Percentiles rank a stretch among this genome's conserved stretches.
These are phyloP conservation scores for Zosterops pallidus DNA, from an alignment of 2,113 vertebrate genomes.

Conservation along the genomic window DNA sequence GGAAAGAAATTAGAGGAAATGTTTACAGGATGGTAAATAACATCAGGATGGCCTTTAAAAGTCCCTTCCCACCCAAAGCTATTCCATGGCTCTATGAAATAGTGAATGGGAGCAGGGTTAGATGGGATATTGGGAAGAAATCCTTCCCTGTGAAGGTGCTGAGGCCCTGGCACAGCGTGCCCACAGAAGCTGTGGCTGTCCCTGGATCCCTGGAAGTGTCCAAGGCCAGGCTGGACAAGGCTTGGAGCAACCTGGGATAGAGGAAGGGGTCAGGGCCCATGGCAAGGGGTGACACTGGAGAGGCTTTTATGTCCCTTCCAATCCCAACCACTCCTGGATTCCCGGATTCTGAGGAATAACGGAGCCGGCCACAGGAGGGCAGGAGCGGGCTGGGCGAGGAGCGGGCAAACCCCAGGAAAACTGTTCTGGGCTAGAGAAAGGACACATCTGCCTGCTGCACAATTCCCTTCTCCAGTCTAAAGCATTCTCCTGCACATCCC, in stretches of 20 bases:
- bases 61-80: neutral
- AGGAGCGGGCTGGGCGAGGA: neutral
- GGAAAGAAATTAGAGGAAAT: neutral
- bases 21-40: rapidly evolving
- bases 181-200: neutral
- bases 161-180: neutral
- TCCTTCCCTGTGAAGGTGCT: neutral
- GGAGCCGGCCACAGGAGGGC: neutral
- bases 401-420: neutral
- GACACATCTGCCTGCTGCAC: neutral
- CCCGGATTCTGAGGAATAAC: neutral
- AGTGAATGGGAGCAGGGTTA: too few species aligned
- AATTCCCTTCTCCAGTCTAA: neutral
- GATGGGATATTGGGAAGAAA: neutral
- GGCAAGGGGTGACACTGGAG: neutral
- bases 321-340: rapidly evolving
- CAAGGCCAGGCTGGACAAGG: neutral
- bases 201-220: neutral
- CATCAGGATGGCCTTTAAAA: neutral
- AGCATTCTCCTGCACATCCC: neutral
- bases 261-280: neutral
- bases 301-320: neutral
- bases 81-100: neutral
- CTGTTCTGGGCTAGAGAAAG: rapidly evolving
- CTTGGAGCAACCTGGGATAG: rapidly evolving